Percentiles rank a stretch among this genome's conserved stretches.
Evolutionary conservation across 2,888 invertebrate species (phyloP).

Genomic region (Pollenia griseotomentosa): DNA sequence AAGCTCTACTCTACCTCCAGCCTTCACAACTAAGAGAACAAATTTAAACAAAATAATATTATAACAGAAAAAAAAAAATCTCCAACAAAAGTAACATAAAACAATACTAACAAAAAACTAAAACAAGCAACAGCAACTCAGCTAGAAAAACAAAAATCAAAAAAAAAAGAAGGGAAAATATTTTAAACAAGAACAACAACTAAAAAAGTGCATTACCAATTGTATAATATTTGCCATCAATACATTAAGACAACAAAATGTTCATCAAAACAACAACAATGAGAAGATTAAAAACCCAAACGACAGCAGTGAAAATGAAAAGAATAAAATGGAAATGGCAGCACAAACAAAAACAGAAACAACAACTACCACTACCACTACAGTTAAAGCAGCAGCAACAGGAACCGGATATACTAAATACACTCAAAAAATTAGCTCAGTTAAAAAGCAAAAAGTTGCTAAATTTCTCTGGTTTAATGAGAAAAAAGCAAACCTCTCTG

Average conservation of each 20-base stretch:
- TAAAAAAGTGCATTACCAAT: conserved; percentile 74
- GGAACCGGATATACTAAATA: conserved; percentile 49
- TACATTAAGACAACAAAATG: conserved; percentile 81
- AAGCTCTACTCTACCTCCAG: conserved; percentile 63
- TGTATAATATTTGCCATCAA: conserved; percentile 84
- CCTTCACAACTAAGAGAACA: conserved; percentile 35
- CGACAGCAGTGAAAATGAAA: conserved; percentile 83
- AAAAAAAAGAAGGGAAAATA: conserved; percentile 22
- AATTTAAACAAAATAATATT: conserved; percentile 23
- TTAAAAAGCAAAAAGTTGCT: conserved; percentile 14
- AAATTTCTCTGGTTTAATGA: background rate
- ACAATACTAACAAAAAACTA: conserved; percentile 58
- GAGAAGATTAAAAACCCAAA: conserved; percentile 78
- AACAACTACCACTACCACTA: conserved; percentile 16
- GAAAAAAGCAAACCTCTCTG: conserved; percentile 18
- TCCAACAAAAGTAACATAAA: conserved; percentile 51
- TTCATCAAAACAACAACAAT: conserved; percentile 77
- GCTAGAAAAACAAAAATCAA: background rate
- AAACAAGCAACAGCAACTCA: conserved; percentile 20
- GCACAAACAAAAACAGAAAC: conserved; percentile 41
- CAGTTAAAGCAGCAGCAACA: conserved; percentile 46
- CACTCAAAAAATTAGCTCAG: conserved; percentile 52
- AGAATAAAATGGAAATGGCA: conserved; percentile 67
- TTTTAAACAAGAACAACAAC: conserved; percentile 55
- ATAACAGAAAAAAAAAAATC: conserved; percentile 1